phyloP scores from a whole-genome alignment of 1,140 invertebrate species.

The Hylyphantes graminicola region DNA sequence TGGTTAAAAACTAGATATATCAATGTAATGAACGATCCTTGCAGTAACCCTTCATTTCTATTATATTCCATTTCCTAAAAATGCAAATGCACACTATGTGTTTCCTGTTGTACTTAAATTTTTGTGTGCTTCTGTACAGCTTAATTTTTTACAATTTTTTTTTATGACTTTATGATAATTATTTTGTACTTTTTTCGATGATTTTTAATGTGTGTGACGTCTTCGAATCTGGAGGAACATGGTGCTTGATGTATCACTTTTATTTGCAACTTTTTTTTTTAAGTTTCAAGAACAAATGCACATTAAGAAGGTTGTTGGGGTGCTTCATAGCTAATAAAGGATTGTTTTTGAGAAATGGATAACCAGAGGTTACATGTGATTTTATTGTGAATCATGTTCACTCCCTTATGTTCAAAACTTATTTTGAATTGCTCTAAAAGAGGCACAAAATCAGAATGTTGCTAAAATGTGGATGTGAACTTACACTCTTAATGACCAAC shows the following conservation, averaged over 20 bases:
- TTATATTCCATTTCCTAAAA: slow-evolving; percentile 15
- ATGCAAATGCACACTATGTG: slow-evolving; percentile 44
- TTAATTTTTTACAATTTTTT: slow-evolving; percentile 39
- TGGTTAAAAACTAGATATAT: slow-evolving; percentile 21
- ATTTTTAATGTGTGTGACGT: slow-evolving; percentile 42
- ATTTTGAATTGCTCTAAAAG: too few species aligned
- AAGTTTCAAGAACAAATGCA: neutral
- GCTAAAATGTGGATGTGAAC: too few species aligned
- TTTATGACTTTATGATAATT: slow-evolving; percentile 44
- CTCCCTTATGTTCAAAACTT: too few species aligned
- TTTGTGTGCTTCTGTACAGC: slow-evolving; percentile 58
- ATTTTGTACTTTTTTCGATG: slow-evolving; percentile 55
- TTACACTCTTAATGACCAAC: too few species aligned
- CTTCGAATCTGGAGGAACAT: slow-evolving; percentile 23
- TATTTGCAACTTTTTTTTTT: neutral
- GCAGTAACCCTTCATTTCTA: slow-evolving; percentile 5
- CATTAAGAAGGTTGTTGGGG: too few species aligned
- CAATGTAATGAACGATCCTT: neutral
- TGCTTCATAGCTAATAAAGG: too few species aligned
- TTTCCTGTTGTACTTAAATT: slow-evolving; percentile 56
- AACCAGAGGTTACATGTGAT: too few species aligned
- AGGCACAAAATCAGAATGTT: too few species aligned
- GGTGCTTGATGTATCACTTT: slow-evolving; percentile 42
- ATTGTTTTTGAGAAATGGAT: too few species aligned
- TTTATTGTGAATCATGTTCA: too few species aligned